A percentile compares a stretch with the other conserved stretches of the same genome.
These are phyloP conservation scores for Drosophila teissieri DNA, from an alignment of 1,140 invertebrate genomes.

Conservation along the genomic window DNA sequence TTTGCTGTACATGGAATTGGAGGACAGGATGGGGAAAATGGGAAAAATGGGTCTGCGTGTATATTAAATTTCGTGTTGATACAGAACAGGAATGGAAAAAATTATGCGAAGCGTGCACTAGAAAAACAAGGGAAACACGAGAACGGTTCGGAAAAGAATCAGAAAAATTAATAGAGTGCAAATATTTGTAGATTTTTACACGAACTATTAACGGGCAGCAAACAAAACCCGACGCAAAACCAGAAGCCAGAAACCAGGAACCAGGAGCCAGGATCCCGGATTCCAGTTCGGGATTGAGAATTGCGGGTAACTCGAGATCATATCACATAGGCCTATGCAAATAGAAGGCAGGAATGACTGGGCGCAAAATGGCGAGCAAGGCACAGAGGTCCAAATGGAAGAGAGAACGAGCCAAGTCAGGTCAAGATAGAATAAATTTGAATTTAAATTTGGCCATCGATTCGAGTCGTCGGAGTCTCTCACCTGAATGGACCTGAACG, in stretches of 20 bases:
- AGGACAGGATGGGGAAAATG: conserved; percentile 5
- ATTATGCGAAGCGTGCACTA: conserved; percentile 73
- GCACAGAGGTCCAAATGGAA: not conserved
- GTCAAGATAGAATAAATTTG: conserved; percentile 64
- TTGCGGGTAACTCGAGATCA: conserved; percentile 61
- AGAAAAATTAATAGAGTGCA: conserved; percentile 82
- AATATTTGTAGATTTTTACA: conserved; percentile 84
- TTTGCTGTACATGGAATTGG: conserved; percentile 24
- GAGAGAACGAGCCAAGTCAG: conserved; percentile 11
- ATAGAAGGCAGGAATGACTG: conserved; percentile 46
- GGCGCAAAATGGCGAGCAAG: conserved; percentile 27
- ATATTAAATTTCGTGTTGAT: conserved; percentile 79
- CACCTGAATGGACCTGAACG: conserved; percentile 45
- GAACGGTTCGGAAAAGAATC: conserved; percentile 46
- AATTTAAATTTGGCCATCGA: conserved; percentile 66
- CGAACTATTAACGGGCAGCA: conserved; percentile 79
- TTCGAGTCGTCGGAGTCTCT: conserved; percentile 33
- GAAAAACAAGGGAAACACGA: conserved; percentile 67
- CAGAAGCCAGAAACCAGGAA: conserved; percentile 5
- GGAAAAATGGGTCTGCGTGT: conserved; percentile 18
- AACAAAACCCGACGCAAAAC: conserved; percentile 28
- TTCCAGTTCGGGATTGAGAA: conserved; percentile 14
- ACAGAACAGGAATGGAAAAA: conserved; percentile 43
- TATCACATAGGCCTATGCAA: conserved; percentile 60
- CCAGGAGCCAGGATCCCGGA: conserved; percentile 34